Evolutionary conservation across 1,140 invertebrate species (phyloP).

Genomic region (Tetranychus cinnabarinus): DNA sequence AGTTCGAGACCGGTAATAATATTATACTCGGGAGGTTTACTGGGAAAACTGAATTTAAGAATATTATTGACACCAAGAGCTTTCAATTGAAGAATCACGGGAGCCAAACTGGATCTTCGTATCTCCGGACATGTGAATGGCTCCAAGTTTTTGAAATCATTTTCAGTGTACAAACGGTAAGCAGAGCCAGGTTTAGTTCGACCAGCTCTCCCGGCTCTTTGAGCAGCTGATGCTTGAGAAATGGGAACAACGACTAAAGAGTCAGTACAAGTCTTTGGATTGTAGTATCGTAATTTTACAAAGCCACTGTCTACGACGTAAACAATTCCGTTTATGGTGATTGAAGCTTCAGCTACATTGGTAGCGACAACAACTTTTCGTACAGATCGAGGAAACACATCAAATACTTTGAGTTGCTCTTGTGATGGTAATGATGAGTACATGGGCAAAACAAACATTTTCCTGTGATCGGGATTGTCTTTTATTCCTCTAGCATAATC

Average conservation of each 20-base stretch:
- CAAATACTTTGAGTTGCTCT: slow-evolving; percentile 69
- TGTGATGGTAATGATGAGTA: slow-evolving; percentile 63
- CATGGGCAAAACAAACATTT: slow-evolving; percentile 63
- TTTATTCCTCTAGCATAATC: slow-evolving; percentile 14
- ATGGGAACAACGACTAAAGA: slow-evolving; percentile 56
- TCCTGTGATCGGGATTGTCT: slow-evolving; percentile 29
- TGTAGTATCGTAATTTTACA: slow-evolving; percentile 81
- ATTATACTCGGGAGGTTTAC: slow-evolving; percentile 57
- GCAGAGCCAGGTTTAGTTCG: slow-evolving; percentile 58
- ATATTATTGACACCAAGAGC: slow-evolving; percentile 79
- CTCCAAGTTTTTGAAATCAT: slow-evolving; percentile 39
- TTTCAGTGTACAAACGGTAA: slow-evolving; percentile 38
- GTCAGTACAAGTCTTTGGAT: slow-evolving; percentile 57
- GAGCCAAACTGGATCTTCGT: slow-evolving; percentile 60
- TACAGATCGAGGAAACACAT: slow-evolving; percentile 40
- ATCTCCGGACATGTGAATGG: slow-evolving; percentile 65
- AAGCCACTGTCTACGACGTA: slow-evolving; percentile 38
- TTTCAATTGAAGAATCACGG: slow-evolving; percentile 70
- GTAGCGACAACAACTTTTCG: slow-evolving; percentile 86
- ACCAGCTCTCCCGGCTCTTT: slow-evolving; percentile 76
- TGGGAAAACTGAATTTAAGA: slow-evolving; percentile 28
- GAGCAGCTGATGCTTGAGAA: slow-evolving; percentile 67
- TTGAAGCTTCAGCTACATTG: slow-evolving; percentile 90
- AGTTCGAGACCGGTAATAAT: slow-evolving; percentile 63
- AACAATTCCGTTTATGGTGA: slow-evolving; percentile 69